Base-by-base conservation (phyloP, 2,113 vertebrate genomes). In the Cephalopterus ornatus region DNA sequence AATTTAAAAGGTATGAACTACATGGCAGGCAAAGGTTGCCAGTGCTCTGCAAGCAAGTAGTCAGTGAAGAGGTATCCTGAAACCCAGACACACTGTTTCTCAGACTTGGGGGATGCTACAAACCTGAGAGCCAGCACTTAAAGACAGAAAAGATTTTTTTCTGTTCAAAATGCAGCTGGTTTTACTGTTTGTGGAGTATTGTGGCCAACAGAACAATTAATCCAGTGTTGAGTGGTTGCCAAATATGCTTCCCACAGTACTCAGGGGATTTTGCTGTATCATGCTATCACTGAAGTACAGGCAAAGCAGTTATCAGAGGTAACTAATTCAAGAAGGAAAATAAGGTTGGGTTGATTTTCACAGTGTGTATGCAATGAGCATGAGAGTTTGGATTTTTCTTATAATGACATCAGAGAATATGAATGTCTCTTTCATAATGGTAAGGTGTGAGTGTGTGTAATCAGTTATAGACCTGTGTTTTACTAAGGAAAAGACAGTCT, bases 401-500 rank as follows among this genome's bases (percentile, higher is more conserved):
- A 14, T n/a, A 46, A 5, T 85, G 35, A 18, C 0, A 2, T 27
- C 56, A 26, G 28, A 32, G 41, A 66, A 26, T 37, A 19, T 16
- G 39, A 82, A 22, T 61, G 23, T 42, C n/a, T 71, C 18, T 83
- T 33, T 61, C 37, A 28, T 5, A 63, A 13, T 0, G 1, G 9
- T 74, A 19, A 65, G 0, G 0, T 59, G 16, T 22, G 5, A 5
- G 1, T 32, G 7, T 27, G 5, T 33, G 14, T 59, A 79, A 61
- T 83, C 62, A 76, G 1, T 79, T 50, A 30, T 6, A 70, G 46
- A 71, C 18, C 9, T 46, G 46, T 52, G 28, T 8, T 80, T 73
- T 65, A 11, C 35, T 42, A 52, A 35, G 72, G 33, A 86, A 91
- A 68, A 39, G 28, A 18, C 3, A 55, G 14, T 39, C 3, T 61